Evolutionary conservation across 2,888 invertebrate species (phyloP).

Genomic region (Spodoptera picta): DNA sequence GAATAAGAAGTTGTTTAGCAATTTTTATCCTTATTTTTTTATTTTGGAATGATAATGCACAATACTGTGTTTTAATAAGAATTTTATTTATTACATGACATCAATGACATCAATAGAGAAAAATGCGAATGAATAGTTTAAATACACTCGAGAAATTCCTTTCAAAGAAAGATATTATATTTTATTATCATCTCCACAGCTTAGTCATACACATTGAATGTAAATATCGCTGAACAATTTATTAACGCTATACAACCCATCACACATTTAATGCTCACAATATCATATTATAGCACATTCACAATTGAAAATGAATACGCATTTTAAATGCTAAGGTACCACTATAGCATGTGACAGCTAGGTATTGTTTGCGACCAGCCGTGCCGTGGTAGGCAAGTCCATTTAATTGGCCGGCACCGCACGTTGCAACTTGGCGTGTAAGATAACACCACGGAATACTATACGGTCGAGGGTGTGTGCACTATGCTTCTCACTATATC

Average conservation of each 20-base stretch:
- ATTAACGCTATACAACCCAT: slow-evolving; percentile 22
- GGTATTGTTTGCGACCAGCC: slow-evolving; percentile 54
- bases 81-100: too few relatives aligned
- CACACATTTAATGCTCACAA: slow-evolving; percentile 21
- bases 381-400: slow-evolving; percentile 46
- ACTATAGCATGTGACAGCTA: slow-evolving; percentile 54
- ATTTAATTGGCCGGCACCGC: slow-evolving; percentile 69
- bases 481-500: slow-evolving; percentile 29
- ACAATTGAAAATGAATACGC: slow-evolving; percentile 37
- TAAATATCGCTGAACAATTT: background rate
- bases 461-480: slow-evolving; percentile 51
- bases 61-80: too few relatives aligned
- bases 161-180: slow-evolving; percentile 16
- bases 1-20: too few relatives aligned
- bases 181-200: too few relatives aligned
- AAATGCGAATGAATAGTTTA: background rate
- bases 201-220: background rate
- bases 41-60: too few relatives aligned
- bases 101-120: too few relatives aligned
- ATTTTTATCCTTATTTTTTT: too few relatives aligned
- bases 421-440: slow-evolving; percentile 55
- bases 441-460: slow-evolving; percentile 59
- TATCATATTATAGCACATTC: slow-evolving; percentile 28
- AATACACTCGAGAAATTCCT: slow-evolving; percentile 7
- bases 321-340: slow-evolving; percentile 36